These are phyloP conservation scores for Lacerta bilineata DNA, from an alignment of 2,797 vertebrate genomes.

Conservation along the genomic window DNA sequence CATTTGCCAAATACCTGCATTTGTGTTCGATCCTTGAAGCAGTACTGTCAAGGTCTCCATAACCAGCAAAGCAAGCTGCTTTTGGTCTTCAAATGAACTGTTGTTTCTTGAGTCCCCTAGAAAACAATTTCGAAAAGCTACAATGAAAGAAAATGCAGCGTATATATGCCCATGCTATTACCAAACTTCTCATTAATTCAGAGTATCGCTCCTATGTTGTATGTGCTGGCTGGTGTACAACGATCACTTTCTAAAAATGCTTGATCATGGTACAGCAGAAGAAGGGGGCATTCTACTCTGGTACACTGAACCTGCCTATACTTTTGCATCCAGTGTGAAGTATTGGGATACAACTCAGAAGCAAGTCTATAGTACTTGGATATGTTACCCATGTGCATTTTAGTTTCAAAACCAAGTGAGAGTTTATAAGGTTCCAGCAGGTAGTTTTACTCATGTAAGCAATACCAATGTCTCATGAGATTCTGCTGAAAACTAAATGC, in stretches of 20 bases:
- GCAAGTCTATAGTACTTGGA: background rate
- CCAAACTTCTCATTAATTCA: background rate
- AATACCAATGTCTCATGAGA: background rate
- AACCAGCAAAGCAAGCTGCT: conserved; percentile 94
- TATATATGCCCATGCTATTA: background rate
- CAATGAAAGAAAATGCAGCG: background rate
- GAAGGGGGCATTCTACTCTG: background rate
- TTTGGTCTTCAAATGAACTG: conserved; percentile 92
- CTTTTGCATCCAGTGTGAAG: background rate
- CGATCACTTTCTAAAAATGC: background rate
- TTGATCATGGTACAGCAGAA: too few relatives aligned
- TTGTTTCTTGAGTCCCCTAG: conserved; percentile 91
- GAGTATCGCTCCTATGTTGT: background rate
- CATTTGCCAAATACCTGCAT: conserved; percentile 84
- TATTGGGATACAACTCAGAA: background rate
- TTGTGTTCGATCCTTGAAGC: conserved; percentile 96
- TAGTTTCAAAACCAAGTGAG: background rate
- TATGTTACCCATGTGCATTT: background rate
- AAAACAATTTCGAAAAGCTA: conserved; percentile 43
- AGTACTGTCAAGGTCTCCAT: conserved; percentile 97
- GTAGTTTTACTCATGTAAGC: background rate
- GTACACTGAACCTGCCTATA: background rate
- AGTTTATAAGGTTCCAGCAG: background rate
- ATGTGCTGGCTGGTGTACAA: background rate
- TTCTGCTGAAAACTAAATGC: background rate